Base-by-base conservation (phyloP, 2,797 vertebrate species). In the Coreius guichenoti region DNA sequence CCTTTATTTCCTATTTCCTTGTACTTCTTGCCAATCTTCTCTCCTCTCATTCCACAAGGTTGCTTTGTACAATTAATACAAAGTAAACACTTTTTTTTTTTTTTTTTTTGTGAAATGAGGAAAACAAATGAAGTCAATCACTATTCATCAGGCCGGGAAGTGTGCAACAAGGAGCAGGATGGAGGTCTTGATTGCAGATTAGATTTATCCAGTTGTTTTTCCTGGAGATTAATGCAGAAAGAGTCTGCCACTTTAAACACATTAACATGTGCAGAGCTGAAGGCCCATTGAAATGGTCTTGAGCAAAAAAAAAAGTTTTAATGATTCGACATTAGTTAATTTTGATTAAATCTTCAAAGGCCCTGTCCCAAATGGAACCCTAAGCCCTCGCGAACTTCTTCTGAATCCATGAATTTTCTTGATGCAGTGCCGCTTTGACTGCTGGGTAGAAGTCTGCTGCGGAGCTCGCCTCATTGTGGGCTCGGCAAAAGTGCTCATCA, bases 171-270 rank as follows among this genome's bases (percentile, higher is more conserved):
- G 91, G 91, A 91, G 88, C 92, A 92, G 91, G 80, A 83, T 78
- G 87, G 91, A 93, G 92, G 91, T 91, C 83, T 87, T 92, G 92
- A 94, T 93, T 92, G 89, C 69, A 94, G 93, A 95, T 94, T 92
- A 93, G 90, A 86, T 86, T 84, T 68, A 90, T 90, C 85, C 92
- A 86, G 90, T 91, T 95, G 90, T 91, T 94, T 90, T 93, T 88
- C 80, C 87, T 92, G 91, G 91, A 91, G 90, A 90, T 87, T 85
- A 88, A 56, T 86, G 56, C 26, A 83, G 49, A 8, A 82, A 84
- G 74, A 9, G 31, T 68, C 68, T 51, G 88, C 75, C 51, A 36
- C 63, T 81, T 29, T 86, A 61, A 78, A 87, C 43, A 87, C 68
- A 58, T 81, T 63, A 79, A 70, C 67, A 26, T 74, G 36, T 78